Evolutionary conservation across 2,888 invertebrate genomes (phyloP).

Genomic region (Drepana falcataria): DNA sequence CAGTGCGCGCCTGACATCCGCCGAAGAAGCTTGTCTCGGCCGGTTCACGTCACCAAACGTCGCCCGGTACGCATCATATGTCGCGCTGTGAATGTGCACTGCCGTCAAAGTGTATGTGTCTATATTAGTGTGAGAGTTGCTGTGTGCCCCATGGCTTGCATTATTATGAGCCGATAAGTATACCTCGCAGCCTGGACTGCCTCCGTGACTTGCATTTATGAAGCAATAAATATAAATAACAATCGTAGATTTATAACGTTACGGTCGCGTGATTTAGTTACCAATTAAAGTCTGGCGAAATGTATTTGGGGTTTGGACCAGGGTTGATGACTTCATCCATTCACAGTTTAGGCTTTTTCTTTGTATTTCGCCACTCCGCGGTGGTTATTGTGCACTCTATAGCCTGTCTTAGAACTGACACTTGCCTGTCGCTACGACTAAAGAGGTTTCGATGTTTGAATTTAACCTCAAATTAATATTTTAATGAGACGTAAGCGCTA

Average conservation of each 20-base stretch:
- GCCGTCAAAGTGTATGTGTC: constrained; percentile 16
- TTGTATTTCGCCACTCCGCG: too few species aligned
- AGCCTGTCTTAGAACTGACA: too few species aligned
- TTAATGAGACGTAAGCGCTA: too few species aligned
- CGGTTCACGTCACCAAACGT: constrained; percentile 7
- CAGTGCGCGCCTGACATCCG: constrained; percentile 45
- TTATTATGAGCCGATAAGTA: constrained; percentile 7
- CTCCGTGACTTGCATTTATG: constrained; percentile 19
- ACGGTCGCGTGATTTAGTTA: constrained; percentile 27
- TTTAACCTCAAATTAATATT: too few species aligned
- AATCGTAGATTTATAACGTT: constrained; percentile 20
- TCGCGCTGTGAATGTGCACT: constrained; percentile 32
- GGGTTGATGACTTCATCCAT: not conserved
- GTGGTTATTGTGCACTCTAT: too few species aligned
- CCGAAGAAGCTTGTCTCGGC: constrained; percentile 24
- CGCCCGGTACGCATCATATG: constrained; percentile 16
- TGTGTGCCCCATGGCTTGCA: constrained; percentile 28
- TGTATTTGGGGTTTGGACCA: constrained; percentile 15
- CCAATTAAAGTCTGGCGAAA: constrained; percentile 25
- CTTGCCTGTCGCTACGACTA: too few species aligned
- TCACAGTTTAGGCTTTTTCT: not conserved
- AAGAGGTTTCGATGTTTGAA: too few species aligned
- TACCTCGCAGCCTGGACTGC: not conserved
- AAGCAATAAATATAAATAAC: constrained; percentile 26
- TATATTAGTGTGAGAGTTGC: constrained; percentile 42